Evolutionary conservation across 1,140 invertebrate genomes (phyloP).

Genomic region (Papilio xuthus): DNA sequence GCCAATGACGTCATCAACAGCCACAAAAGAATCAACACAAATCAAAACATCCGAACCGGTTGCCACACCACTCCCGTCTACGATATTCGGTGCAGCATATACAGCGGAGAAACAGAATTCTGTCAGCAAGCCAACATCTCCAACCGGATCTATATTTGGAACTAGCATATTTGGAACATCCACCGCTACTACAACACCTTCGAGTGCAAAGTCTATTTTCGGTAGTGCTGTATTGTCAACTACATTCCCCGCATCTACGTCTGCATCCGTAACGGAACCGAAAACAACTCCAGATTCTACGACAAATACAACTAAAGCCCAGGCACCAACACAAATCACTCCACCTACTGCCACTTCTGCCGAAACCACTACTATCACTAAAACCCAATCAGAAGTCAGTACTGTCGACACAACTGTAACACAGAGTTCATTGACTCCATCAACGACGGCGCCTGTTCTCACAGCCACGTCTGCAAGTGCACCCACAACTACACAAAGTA

Average conservation of each 20-base stretch:
- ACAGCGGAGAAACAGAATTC: conserved; percentile 42
- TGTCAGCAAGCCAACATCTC: conserved; percentile 41
- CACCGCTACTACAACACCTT: conserved; percentile 38
- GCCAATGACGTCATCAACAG: conserved; percentile 29
- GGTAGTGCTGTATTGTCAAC: conserved; percentile 40
- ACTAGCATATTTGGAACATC: conserved; percentile 40
- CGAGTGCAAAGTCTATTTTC: conserved; percentile 49
- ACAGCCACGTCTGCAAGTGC: conserved; percentile 23
- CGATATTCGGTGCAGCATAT: conserved; percentile 58
- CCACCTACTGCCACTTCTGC: conserved; percentile 37
- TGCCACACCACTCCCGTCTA: conserved; percentile 46
- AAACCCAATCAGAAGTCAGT: conserved; percentile 41
- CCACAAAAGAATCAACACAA: conserved; percentile 15
- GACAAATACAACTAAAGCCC: conserved; percentile 32
- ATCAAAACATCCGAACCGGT: conserved; percentile 17
- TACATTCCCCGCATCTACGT: background rate
- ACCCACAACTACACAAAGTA: conserved; percentile 34
- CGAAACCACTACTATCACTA: conserved; percentile 6
- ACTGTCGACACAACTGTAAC: conserved; percentile 7
- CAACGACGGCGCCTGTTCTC: conserved; percentile 39
- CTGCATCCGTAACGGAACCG: background rate
- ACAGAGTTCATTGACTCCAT: conserved; percentile 1
- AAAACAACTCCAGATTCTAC: conserved; percentile 26
- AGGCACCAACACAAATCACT: conserved; percentile 34
- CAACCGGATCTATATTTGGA: conserved; percentile 48